Conservation (phyloP, 2,797 vertebrate species). For the Melanogrammus aeglefinus region DNA sequence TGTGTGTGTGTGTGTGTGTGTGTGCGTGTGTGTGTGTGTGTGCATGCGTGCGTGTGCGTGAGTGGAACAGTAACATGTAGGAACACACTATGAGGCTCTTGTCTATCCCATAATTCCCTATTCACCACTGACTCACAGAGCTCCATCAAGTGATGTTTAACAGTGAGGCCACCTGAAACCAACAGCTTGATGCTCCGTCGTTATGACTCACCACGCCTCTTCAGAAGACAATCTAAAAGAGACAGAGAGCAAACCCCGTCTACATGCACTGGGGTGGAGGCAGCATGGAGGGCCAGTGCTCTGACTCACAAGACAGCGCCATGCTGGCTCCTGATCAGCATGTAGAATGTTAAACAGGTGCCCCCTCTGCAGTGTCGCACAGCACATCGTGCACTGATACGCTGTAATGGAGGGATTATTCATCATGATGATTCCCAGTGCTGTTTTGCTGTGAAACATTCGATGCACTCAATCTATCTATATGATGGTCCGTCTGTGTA, state of each 20-base stretch:
- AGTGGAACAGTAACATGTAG: not conserved
- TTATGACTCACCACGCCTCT: not conserved
- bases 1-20: constrained; percentile 6
- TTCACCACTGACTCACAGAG: not conserved
- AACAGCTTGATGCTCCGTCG: not conserved
- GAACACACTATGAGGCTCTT: not conserved
- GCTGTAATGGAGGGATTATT: not conserved
- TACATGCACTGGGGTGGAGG: not conserved
- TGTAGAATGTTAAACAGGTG: not conserved
- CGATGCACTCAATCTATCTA: not conserved
- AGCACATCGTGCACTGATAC: not conserved
- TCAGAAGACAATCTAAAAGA: no score
- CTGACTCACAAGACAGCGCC: not conserved
- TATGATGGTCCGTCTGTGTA: not conserved
- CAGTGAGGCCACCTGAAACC: not conserved
- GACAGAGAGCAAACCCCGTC: not conserved
- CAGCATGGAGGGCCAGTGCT: not conserved
- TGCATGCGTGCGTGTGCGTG: not conserved
- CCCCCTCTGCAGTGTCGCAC: not conserved
- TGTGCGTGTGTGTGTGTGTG: not conserved
- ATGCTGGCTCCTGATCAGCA: not conserved
- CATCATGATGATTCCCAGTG: not conserved
- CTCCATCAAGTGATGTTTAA: not conserved
- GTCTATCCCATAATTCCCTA: not conserved
- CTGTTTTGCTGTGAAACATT: not conserved